These are phyloP conservation scores for Stenopsyche tienmushanensis DNA, from an alignment of 1,140 invertebrate genomes.

Conservation along the genomic window DNA sequence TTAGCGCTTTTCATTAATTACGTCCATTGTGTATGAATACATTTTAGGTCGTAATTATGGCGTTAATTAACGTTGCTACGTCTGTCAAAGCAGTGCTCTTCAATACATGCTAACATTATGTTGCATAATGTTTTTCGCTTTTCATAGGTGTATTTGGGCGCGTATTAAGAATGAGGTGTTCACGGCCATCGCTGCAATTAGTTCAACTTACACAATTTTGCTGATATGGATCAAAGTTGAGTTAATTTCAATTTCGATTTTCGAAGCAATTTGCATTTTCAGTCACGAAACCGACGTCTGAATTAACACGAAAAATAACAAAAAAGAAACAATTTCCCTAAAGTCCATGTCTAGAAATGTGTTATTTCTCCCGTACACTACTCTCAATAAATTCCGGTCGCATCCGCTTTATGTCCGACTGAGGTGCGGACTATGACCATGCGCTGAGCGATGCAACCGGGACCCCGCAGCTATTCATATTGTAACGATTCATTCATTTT, in stretches of 20 bases:
- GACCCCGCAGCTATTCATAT: too few relatives aligned
- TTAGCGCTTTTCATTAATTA: too few relatives aligned
- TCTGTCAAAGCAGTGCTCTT: too few relatives aligned
- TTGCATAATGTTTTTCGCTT: too few relatives aligned
- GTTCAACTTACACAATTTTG: slow-evolving; percentile 20
- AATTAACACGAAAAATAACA: slow-evolving; percentile 10
- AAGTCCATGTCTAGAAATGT: slow-evolving; percentile 8
- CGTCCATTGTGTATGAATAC: too few relatives aligned
- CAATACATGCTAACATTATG: too few relatives aligned
- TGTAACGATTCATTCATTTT: too few relatives aligned
- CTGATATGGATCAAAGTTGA: slow-evolving; percentile 24
- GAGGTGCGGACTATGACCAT: slow-evolving; percentile 5
- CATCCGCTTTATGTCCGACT: slow-evolving; percentile 7
- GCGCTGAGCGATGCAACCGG: not conserved
- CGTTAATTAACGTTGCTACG: not conserved
- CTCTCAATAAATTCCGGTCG: slow-evolving; percentile 17
- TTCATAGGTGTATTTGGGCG: too few relatives aligned
- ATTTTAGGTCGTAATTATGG: not conserved
- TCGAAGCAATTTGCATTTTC: slow-evolving; percentile 33
- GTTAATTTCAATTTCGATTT: slow-evolving; percentile 36
- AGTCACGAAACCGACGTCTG: slow-evolving; percentile 30
- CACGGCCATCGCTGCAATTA: slow-evolving; percentile 16
- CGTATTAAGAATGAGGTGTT: not conserved
- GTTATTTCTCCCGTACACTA: slow-evolving; percentile 15
- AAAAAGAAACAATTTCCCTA: not conserved